These are phyloP conservation scores for Taphrorychus bicolor DNA, from an alignment of 2,888 invertebrate species.

Conservation along the genomic window DNA sequence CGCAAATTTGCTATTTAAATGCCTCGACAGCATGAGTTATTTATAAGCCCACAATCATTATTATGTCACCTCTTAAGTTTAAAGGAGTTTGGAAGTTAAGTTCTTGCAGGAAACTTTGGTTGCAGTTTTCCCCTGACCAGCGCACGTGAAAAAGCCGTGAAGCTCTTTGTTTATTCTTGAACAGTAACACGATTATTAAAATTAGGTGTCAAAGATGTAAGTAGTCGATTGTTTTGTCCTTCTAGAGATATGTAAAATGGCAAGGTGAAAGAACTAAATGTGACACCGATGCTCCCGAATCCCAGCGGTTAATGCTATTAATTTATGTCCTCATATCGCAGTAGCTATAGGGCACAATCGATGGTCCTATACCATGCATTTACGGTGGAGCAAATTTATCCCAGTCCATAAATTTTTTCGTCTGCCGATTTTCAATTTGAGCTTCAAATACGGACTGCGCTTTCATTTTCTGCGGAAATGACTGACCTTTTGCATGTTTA, in stretches of 20 bases:
- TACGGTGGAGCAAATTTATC: no score
- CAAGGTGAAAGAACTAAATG: background rate
- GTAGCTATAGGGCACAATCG: background rate
- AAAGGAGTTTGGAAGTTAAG: no score
- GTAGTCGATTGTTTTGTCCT: background rate
- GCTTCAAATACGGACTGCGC: no score
- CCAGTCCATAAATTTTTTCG: no score
- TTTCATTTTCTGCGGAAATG: background rate
- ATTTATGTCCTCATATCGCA: background rate
- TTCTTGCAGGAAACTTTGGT: no score
- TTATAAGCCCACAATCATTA: background rate
- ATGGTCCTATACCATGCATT: background rate
- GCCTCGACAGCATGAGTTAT: background rate
- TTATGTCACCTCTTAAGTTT: no score
- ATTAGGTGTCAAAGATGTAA: background rate
- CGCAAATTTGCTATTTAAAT: background rate
- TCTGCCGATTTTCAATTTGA: no score
- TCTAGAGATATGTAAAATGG: background rate
- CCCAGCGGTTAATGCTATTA: background rate
- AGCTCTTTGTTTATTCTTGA: background rate
- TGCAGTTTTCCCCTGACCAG: no score
- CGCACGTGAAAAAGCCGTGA: no score
- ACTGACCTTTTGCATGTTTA: conserved; percentile 18
- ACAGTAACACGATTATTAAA: background rate
- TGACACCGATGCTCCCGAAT: background rate